Conservation (phyloP, 2,888 invertebrate species). For the Amblyteles armatorius region DNA sequence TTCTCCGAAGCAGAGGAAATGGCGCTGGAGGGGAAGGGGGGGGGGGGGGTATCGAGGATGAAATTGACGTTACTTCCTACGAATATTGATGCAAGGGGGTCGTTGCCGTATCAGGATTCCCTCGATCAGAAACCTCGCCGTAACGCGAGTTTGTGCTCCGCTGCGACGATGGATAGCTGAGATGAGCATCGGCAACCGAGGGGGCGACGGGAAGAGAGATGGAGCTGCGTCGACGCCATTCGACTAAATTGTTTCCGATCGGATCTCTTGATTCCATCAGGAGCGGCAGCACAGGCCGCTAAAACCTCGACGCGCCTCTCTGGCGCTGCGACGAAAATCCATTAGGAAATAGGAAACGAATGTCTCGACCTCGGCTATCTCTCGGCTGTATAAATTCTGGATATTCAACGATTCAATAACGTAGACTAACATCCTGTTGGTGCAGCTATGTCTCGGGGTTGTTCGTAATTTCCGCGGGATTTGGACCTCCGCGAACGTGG, state of each 20-base stretch:
- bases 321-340: conserved; percentile 56
- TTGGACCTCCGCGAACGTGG: neutral
- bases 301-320: conserved; percentile 16
- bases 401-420: conserved; percentile 19
- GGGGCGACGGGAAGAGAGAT: conserved; percentile 3
- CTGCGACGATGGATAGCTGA: conserved; percentile 53
- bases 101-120: conserved; percentile 13
- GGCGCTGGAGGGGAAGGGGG: conserved; percentile 6
- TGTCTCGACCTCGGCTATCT: conserved; percentile 38
- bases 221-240: conserved; percentile 30
- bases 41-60: conserved; percentile 52
- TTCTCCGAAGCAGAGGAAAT: too few relatives aligned
- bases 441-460: neutral
- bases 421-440: neutral
- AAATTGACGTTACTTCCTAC: conserved; percentile 70
- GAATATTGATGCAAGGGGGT: conserved; percentile 72
- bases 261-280: conserved; percentile 70
- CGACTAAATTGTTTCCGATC: conserved; percentile 73
- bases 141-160: conserved; percentile 11
- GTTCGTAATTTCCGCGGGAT: neutral
- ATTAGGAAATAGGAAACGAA: conserved; percentile 72
- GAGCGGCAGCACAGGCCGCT: conserved; percentile 9
- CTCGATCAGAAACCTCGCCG: conserved; percentile 32
- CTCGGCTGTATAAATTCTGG: conserved; percentile 29
- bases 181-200: conserved; percentile 23